phyloP scores from a whole-genome alignment of 2,113 vertebrate species.

The Eublepharis macularius region DNA sequence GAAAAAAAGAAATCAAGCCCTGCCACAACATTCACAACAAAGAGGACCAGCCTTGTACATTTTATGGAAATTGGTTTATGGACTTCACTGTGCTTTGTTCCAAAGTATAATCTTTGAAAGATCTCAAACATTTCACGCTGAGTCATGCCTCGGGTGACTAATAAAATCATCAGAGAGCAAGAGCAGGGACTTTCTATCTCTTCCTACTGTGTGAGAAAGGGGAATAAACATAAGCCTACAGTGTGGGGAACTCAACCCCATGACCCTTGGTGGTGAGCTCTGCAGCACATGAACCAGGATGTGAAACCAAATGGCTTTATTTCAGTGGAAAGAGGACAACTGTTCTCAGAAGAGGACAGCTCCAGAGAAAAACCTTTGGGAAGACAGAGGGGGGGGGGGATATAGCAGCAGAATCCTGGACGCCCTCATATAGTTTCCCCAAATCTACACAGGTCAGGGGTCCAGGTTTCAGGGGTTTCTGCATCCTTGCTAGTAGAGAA shows the following conservation, averaged over 20 bases:
- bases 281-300: background rate
- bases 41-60: background rate
- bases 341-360: too few relatives aligned
- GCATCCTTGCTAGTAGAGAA: too few relatives aligned
- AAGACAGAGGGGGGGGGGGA: too few relatives aligned
- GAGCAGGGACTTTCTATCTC: background rate
- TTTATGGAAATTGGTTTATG: background rate
- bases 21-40: background rate
- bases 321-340: too few relatives aligned
- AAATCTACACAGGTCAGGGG: too few relatives aligned
- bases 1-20: too few relatives aligned
- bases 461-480: too few relatives aligned
- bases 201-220: background rate
- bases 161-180: background rate
- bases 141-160: background rate
- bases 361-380: too few relatives aligned
- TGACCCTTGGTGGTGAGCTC: background rate
- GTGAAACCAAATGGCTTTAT: background rate
- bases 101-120: background rate
- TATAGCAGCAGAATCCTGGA: too few relatives aligned
- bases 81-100: background rate
- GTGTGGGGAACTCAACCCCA: background rate
- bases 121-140: background rate
- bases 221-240: background rate
- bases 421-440: too few relatives aligned